Evolutionary conservation across 1,140 invertebrate species (phyloP).

Genomic region (Drosophila sechellia): DNA sequence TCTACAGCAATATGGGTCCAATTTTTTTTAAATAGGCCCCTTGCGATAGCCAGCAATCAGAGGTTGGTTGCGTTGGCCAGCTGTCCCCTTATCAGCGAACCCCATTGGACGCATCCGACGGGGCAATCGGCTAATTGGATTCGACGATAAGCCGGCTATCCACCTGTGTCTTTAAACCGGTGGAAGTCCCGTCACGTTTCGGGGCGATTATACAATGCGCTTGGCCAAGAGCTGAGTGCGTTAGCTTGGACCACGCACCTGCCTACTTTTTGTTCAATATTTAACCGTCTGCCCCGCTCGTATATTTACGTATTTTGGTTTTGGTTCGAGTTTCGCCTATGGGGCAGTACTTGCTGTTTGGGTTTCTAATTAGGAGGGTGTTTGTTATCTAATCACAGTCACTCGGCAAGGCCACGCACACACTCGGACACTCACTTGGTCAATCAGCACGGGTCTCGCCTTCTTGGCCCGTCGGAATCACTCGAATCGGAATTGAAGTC

Average conservation of each 20-base stretch:
- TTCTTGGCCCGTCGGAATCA: slow-evolving; percentile 17
- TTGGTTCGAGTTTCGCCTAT: slow-evolving; percentile 46
- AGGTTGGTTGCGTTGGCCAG: neutral
- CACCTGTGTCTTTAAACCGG: neutral
- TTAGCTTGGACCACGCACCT: slow-evolving; percentile 43
- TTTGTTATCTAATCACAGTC: slow-evolving; percentile 74
- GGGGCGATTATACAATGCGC: slow-evolving; percentile 69
- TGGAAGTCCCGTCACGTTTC: slow-evolving; percentile 61
- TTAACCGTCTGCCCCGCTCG: neutral
- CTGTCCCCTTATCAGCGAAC: slow-evolving; percentile 25
- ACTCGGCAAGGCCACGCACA: slow-evolving; percentile 40
- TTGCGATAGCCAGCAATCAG: slow-evolving; percentile 33
- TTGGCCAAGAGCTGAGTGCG: slow-evolving; percentile 40
- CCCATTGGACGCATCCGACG: slow-evolving; percentile 6
- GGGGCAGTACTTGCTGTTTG: slow-evolving; percentile 28
- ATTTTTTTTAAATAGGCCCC: slow-evolving; percentile 28
- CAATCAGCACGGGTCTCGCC: slow-evolving; percentile 17
- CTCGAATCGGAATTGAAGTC: neutral
- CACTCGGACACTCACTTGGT: slow-evolving; percentile 38
- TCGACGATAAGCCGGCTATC: slow-evolving; percentile 37
- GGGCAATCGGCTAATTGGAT: slow-evolving; percentile 46
- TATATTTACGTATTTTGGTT: slow-evolving; percentile 28
- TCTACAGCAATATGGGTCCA: slow-evolving; percentile 31
- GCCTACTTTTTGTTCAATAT: slow-evolving; percentile 8
- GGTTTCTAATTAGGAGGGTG: slow-evolving; percentile 59